phyloP scores from a whole-genome alignment of 2,797 vertebrate species.

The Columba guinea region DNA sequence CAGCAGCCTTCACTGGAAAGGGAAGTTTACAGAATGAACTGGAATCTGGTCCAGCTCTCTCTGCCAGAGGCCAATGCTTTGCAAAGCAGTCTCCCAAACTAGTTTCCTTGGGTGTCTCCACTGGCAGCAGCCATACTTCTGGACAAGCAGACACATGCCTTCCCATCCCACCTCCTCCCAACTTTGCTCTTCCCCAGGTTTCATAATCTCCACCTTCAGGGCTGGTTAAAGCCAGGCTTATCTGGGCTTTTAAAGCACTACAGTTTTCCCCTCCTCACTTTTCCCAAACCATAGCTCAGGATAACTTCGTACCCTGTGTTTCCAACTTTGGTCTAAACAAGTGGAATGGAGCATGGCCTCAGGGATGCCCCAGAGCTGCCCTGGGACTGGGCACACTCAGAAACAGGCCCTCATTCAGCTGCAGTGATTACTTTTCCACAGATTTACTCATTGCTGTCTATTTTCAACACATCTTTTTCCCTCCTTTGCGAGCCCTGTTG shows the following conservation, averaged over 20 bases:
- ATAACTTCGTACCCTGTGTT: background rate
- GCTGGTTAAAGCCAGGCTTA: background rate
- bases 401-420: background rate
- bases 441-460: background rate
- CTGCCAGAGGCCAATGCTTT: background rate
- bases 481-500: background rate
- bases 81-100: background rate
- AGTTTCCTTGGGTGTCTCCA: background rate
- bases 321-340: background rate
- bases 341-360: background rate
- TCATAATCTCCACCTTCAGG: background rate
- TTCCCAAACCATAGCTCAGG: background rate
- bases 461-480: background rate
- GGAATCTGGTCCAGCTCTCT: background rate
- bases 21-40: background rate
- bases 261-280: background rate
- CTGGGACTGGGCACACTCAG: background rate
- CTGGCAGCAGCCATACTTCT: background rate
- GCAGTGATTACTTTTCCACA: background rate
- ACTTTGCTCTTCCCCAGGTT: background rate
- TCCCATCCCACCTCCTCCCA: background rate
- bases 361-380: background rate
- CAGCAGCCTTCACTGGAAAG: background rate
- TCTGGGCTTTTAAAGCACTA: background rate
- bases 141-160: background rate